Evolutionary conservation across 2,797 vertebrate species (phyloP), one percentile per base, ranked within the genome.

Genomic region (Cheirogaleus major): DNA sequence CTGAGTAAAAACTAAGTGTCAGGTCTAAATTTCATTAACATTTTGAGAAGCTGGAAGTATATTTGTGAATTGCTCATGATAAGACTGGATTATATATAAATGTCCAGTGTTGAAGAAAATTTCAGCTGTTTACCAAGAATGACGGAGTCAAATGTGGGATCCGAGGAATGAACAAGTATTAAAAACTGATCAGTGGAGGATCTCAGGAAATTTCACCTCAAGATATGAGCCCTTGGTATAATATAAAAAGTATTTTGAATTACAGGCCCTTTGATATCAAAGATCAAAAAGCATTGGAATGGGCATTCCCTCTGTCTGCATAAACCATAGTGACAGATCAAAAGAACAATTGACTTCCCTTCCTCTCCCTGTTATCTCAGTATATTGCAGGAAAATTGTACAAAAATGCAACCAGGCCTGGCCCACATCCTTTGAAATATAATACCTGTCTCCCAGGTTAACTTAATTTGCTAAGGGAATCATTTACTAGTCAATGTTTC

Each of bases 11-110:
- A 32, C 38, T 88, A 76, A 93, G 72, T 50, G 70, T 73, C 55
- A 67, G 45, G 14, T 85, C 81, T 88, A 72, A 83, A 95, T 97
- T 87, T 93, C 50, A 93, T 90, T 79, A 85, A 73, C 35, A 91
- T 89, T 88, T 91, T 45, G 45, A 93, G 59, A 57, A 93, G 65
- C 14, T 82, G 10, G n/a, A 94, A 92, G 57, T 92, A 7, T 15
- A 89, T 86, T 69, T 93, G 73, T 81, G 86, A 93, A 93, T 88
- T 94, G 45, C 22, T 95, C 52, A 45, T 50, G 84, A 96, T 93
- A 85, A 95, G 43, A 88, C 20, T 76, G 25, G 5, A 86, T 85
- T 93, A 70, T 25, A 43, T 70, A 81, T 70, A 85, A 90, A 78
- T 45, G 30, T 79, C 70, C 81, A 83, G 9, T 38, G 8, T 25